These are phyloP conservation scores for Acanthopagrus latus DNA, from an alignment of 2,797 vertebrate species.

Conservation along the genomic window DNA sequence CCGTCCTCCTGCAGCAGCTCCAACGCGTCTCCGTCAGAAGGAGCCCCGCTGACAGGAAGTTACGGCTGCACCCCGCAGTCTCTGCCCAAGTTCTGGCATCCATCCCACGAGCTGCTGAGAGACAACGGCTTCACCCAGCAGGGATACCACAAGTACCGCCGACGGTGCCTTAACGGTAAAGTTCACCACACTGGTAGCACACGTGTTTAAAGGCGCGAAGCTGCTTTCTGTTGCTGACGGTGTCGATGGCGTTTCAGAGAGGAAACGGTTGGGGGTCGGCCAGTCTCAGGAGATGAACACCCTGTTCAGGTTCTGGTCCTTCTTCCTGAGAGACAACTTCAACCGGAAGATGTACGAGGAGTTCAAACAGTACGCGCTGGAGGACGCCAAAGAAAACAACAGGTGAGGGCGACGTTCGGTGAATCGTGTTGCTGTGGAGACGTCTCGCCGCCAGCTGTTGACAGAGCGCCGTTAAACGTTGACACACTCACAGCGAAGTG, in stretches of 20 bases:
- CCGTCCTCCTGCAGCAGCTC: slow-evolving; percentile 86
- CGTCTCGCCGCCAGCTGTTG: too few species aligned
- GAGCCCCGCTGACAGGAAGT: slow-evolving; percentile 83
- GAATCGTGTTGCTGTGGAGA: too few species aligned
- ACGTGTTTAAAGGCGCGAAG: too few species aligned
- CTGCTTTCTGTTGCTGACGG: neutral
- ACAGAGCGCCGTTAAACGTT: too few species aligned
- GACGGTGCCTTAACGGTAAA: slow-evolving; percentile 91
- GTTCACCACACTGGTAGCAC: too few species aligned
- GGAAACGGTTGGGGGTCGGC: slow-evolving; percentile 93
- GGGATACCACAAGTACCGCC: slow-evolving; percentile 94
- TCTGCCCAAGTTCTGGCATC: slow-evolving; percentile 95
- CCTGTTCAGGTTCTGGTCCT: slow-evolving; percentile 98
- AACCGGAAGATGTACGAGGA: slow-evolving; percentile 99
- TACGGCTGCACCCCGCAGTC: slow-evolving; percentile 91
- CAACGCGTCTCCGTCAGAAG: slow-evolving; percentile 91
- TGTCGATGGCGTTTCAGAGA: slow-evolving; percentile 83
- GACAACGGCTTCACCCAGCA: slow-evolving; percentile 97
- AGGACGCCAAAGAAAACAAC: slow-evolving; percentile 95
- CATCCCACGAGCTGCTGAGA: slow-evolving; percentile 93
- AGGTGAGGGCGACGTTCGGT: slow-evolving; percentile 83
- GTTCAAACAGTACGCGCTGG: slow-evolving; percentile 91
- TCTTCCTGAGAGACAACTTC: slow-evolving; percentile 97
- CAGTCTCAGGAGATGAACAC: slow-evolving; percentile 99
- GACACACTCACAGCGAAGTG: too few species aligned